Conservation (phyloP, 2,113 vertebrate species). For the Synodontis membranacea region DNA sequence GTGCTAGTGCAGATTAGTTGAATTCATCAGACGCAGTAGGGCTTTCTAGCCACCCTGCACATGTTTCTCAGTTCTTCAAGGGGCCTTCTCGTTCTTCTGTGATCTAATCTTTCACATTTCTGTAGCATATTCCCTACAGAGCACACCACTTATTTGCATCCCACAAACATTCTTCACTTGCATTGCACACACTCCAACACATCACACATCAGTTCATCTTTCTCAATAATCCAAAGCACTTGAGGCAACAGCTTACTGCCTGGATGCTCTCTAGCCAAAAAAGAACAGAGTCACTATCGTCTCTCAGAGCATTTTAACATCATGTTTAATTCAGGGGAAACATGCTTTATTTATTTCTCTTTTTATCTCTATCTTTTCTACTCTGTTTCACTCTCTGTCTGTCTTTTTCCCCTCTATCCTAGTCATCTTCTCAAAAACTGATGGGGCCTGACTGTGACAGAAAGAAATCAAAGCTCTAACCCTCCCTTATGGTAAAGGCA, state of each 20-base stretch:
- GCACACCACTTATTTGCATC: slow-evolving; percentile 50
- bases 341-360: slow-evolving; percentile 69
- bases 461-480: slow-evolving; percentile 70
- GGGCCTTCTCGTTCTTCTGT: slow-evolving; percentile 19
- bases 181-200: slow-evolving; percentile 26
- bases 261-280: slow-evolving; percentile 32
- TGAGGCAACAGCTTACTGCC: slow-evolving; percentile 35
- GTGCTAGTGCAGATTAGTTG: background rate
- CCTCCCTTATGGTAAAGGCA: slow-evolving; percentile 44
- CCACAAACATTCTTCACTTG: slow-evolving; percentile 36
- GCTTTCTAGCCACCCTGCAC: background rate
- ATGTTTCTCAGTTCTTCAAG: slow-evolving; percentile 23
- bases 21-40: slow-evolving; percentile 22
- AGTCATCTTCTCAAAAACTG: background rate
- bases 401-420: slow-evolving; percentile 28
- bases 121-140: slow-evolving; percentile 47
- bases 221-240: slow-evolving; percentile 46
- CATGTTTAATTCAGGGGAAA: slow-evolving; percentile 73
- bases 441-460: slow-evolving; percentile 46
- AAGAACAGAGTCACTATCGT: slow-evolving; percentile 35
- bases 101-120: slow-evolving; percentile 49
- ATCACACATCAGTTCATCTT: slow-evolving; percentile 39
- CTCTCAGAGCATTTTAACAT: slow-evolving; percentile 60
- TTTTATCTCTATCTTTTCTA: slow-evolving; percentile 19
- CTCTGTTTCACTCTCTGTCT: slow-evolving; percentile 38